Percentiles rank a stretch among this genome's conserved stretches.
These are phyloP conservation scores for Pomacea canaliculata DNA, from an alignment of 2,888 invertebrate genomes.

Conservation along the genomic window DNA sequence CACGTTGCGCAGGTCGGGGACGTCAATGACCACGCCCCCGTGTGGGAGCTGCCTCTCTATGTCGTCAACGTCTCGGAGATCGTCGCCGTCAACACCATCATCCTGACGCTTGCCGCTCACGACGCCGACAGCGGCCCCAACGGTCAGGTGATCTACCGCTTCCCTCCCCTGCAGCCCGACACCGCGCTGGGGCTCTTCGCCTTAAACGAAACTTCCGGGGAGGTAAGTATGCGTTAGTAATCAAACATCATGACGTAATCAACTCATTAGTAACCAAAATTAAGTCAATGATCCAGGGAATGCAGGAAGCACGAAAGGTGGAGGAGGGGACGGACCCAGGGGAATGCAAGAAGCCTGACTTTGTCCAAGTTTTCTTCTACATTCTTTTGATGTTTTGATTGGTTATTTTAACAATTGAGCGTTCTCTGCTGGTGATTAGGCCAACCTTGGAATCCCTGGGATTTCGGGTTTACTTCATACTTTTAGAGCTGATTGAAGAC, in stretches of 20 bases:
- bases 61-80: constrained; percentile 87
- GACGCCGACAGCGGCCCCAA: constrained; percentile 18
- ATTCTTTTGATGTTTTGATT: no score
- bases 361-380: no score
- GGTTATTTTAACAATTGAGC: no score
- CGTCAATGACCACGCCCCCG: constrained; percentile 83
- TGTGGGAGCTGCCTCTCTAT: constrained; percentile 90
- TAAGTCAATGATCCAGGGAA: not conserved
- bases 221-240: constrained; percentile 10
- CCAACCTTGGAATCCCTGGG: no score
- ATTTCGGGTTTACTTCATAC: no score
- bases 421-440: no score
- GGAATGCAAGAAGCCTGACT: not conserved
- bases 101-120: constrained; percentile 1
- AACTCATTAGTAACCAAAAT: no score
- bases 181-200: constrained; percentile 16
- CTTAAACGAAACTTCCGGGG: constrained; percentile 13
- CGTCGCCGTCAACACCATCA: constrained; percentile 75
- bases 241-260: no score
- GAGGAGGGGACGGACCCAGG: not conserved
- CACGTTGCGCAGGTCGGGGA: constrained; percentile 51
- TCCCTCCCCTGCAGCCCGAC: constrained; percentile 15
- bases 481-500: no score
- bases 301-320: not conserved
- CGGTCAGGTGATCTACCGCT: constrained; percentile 17